phyloP scores from a whole-genome alignment of 2,113 vertebrate species.

The Antidorcas marsupialis region DNA sequence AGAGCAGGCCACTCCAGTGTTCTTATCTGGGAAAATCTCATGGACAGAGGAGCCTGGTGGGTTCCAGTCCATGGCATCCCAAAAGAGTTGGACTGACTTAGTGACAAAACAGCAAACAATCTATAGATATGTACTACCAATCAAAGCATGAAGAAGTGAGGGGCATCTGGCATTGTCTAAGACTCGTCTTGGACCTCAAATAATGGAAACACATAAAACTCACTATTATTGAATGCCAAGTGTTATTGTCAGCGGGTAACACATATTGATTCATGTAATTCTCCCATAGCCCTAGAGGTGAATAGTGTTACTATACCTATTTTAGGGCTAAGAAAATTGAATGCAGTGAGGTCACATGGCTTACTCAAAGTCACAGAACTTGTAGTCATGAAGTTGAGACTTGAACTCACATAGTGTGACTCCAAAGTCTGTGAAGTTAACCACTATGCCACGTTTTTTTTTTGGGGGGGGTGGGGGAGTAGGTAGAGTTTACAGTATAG shows the following conservation, averaged over 20 bases:
- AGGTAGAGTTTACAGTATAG: background rate
- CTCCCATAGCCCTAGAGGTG: background rate
- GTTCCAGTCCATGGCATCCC: background rate
- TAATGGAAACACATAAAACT: background rate
- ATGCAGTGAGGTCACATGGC: background rate
- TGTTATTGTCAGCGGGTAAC: background rate
- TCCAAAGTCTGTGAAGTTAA: background rate
- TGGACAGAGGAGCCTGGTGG: background rate
- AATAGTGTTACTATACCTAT: background rate
- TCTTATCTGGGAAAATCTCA: background rate
- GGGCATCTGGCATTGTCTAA: background rate
- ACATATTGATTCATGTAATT: background rate
- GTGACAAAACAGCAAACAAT: background rate
- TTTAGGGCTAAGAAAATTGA: background rate
- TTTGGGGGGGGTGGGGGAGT: fast-evolving
- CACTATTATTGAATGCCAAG: background rate
- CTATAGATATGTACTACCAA: background rate
- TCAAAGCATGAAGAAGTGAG: background rate
- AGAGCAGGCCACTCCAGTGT: background rate
- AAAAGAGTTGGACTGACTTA: background rate
- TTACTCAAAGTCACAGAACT: background rate
- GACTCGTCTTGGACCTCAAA: background rate
- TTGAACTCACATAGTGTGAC: background rate
- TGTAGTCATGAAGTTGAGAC: background rate
- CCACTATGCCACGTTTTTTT: too few relatives aligned